These are phyloP conservation scores for Stenurella melanura DNA, from an alignment of 2,888 invertebrate genomes.

Conservation along the genomic window DNA sequence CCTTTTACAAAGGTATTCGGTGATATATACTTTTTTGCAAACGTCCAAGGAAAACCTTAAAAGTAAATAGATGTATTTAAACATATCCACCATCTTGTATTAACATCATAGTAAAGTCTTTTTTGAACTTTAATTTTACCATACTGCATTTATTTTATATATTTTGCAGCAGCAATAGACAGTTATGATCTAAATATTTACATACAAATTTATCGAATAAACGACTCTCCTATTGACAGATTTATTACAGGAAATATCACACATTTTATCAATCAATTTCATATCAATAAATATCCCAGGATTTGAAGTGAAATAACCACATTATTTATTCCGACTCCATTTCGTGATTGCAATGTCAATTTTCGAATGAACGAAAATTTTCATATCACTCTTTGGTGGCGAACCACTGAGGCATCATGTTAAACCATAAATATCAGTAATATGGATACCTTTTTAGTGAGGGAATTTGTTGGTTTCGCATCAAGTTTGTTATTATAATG, in stretches of 20 bases:
- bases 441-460: conserved; percentile 5
- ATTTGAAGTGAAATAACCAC: conserved; percentile 39
- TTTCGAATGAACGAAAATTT: conserved; percentile 40
- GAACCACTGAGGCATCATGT: conserved; percentile 28
- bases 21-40: no score
- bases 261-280: conserved; percentile 35
- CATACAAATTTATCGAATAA: conserved; percentile 6
- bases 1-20: no score
- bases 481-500: conserved; percentile 20
- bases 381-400: conserved; percentile 36
- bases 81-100: no score
- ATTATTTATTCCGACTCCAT: conserved; percentile 42
- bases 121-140: no score
- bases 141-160: background rate
- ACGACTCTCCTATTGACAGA: background rate
- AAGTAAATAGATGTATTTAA: no score
- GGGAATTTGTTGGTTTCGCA: conserved; percentile 16
- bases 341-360: conserved; percentile 41
- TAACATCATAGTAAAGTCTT: no score
- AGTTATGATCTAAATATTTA: background rate
- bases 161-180: background rate
- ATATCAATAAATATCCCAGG: conserved; percentile 26
- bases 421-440: conserved; percentile 37
- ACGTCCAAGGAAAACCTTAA: no score
- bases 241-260: conserved; percentile 26